Percentiles rank a stretch among this genome's conserved stretches.
phyloP scores from a whole-genome alignment of 2,888 invertebrate species.

The Eupithecia inturbata region DNA sequence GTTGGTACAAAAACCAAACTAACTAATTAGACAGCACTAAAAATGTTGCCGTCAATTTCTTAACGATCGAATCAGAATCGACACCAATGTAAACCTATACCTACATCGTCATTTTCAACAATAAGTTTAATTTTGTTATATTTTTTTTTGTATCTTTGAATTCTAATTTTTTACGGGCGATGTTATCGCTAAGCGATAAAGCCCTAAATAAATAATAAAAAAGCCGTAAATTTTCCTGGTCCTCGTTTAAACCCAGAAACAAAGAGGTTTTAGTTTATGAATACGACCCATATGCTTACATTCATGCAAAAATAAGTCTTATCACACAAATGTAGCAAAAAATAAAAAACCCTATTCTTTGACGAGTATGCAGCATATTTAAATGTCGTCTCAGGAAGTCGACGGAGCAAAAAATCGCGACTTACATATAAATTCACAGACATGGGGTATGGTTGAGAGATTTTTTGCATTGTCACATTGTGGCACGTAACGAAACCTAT shows the following conservation, averaged over 20 bases:
- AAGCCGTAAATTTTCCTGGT: background rate
- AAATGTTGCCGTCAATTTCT: background rate
- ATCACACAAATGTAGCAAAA: constrained; percentile 30
- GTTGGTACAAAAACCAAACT: background rate
- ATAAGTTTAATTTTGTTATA: too few relatives aligned
- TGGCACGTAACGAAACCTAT: constrained; percentile 44
- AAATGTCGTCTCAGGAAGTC: constrained; percentile 42
- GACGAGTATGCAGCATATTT: constrained; percentile 44
- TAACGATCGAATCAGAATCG: background rate
- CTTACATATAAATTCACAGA: constrained; percentile 46
- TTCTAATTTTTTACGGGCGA: too few relatives aligned
- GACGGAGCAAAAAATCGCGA: constrained; percentile 44
- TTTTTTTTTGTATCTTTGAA: too few relatives aligned
- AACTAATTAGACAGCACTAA: too few relatives aligned
- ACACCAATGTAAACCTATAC: too few relatives aligned
- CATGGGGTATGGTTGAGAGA: constrained; percentile 34
- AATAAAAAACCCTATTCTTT: constrained; percentile 40
- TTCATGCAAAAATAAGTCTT: background rate
- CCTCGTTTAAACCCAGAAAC: background rate
- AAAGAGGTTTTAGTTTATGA: background rate
- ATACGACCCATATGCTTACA: background rate
- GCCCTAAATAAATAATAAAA: too few relatives aligned
- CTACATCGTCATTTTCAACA: too few relatives aligned
- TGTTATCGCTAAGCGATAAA: too few relatives aligned
- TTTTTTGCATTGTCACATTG: constrained; percentile 45